Conservation (phyloP, 2,113 vertebrate genomes). For the Nothobranchius kuhntae region DNA sequence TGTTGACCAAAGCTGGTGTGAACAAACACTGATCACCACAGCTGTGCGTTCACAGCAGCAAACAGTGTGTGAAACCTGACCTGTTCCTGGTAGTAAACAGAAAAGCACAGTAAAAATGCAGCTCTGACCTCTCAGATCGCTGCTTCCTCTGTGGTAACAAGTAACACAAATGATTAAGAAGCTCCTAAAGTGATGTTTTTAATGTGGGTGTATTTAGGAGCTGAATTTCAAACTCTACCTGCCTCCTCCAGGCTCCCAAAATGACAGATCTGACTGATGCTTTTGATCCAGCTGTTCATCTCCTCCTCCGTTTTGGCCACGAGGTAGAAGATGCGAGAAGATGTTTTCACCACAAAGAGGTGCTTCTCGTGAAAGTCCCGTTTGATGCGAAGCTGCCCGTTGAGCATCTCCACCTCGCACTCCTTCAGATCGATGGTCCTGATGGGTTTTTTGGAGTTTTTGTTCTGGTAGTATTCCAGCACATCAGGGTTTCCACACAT, state of each 20-base stretch:
- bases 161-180: background rate
- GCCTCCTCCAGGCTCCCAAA: slow-evolving; percentile 85
- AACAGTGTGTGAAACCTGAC: no score
- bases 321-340: slow-evolving; percentile 91
- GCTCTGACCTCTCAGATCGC: slow-evolving; percentile 12
- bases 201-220: no score
- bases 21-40: background rate
- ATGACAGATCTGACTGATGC: slow-evolving; percentile 93
- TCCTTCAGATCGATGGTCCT: slow-evolving; percentile 93
- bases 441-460: slow-evolving; percentile 90
- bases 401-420: slow-evolving; percentile 88
- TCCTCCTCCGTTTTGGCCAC: slow-evolving; percentile 96
- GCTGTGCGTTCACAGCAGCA: background rate
- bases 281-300: slow-evolving; percentile 93
- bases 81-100: background rate
- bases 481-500: slow-evolving; percentile 95
- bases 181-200: no score
- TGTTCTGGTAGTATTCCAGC: slow-evolving; percentile 94
- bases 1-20: background rate
- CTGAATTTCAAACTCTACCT: slow-evolving; percentile 73
- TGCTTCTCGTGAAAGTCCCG: slow-evolving; percentile 92
- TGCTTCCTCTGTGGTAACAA: slow-evolving; percentile 30
- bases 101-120: slow-evolving; percentile 2
- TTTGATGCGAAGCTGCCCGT: slow-evolving; percentile 83
- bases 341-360: slow-evolving; percentile 92